Conservation (phyloP, 2,113 vertebrate species). For the Cinclus mexicanus region DNA sequence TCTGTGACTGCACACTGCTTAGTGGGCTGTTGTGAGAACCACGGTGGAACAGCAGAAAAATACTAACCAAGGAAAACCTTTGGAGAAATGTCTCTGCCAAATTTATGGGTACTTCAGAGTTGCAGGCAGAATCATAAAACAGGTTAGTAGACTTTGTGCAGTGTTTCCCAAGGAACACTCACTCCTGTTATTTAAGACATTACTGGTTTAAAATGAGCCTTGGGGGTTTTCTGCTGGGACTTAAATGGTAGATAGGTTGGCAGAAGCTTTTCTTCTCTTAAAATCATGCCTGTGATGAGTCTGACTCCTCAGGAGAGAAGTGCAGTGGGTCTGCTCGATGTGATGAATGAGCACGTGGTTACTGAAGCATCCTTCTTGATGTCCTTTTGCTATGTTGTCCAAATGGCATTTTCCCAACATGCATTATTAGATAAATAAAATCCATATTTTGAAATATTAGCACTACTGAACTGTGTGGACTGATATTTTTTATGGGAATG, state of each 20-base stretch:
- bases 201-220: slow-evolving; percentile 17
- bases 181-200: slow-evolving; percentile 1
- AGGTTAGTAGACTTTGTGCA: background rate
- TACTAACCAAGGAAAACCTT: background rate
- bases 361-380: background rate
- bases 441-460: background rate
- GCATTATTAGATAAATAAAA: background rate
- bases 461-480: background rate
- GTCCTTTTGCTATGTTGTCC: background rate
- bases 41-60: background rate
- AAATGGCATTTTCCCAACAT: background rate
- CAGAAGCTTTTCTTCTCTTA: background rate
- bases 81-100: background rate
- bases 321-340: background rate
- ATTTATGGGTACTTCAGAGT: background rate
- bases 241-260: background rate
- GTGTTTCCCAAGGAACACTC: background rate
- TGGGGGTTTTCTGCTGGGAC: background rate
- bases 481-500: background rate
- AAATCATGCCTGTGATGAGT: background rate
- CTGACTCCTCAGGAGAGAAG: background rate
- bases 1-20: background rate
- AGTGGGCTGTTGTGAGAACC: background rate
- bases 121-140: background rate
- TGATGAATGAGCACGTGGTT: background rate